Percentiles rank a stretch among this genome's conserved stretches.
phyloP scores from a whole-genome alignment of 2,888 invertebrate species.

The Coecobrya sp. region DNA sequence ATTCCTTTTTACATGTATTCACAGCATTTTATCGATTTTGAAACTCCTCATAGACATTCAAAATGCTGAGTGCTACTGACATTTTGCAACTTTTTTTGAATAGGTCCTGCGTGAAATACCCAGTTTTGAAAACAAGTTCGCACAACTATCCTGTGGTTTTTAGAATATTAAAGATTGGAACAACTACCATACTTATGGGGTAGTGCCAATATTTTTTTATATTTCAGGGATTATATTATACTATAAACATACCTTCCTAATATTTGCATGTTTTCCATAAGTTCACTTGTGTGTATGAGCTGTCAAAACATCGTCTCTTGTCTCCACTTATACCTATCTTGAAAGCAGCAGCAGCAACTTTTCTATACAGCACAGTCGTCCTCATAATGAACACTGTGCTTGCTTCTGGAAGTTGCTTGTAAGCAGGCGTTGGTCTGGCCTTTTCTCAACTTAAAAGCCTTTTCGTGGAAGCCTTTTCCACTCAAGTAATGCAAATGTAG shows the following conservation, averaged over 20 bases:
- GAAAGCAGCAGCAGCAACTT: neutral
- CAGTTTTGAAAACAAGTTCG: constrained; percentile 23
- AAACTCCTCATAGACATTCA: neutral
- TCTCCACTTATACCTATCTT: neutral
- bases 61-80: constrained; percentile 54
- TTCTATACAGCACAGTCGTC: neutral
- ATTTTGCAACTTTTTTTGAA: constrained; percentile 49
- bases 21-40: constrained; percentile 44
- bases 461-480: constrained; percentile 4
- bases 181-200: neutral
- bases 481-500: neutral
- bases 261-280: neutral
- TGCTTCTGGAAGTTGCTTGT: neutral
- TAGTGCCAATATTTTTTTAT: too few species aligned
- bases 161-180: neutral
- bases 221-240: neutral
- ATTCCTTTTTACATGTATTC: neutral
- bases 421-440: neutral
- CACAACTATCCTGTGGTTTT: constrained; percentile 29
- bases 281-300: constrained; percentile 5
- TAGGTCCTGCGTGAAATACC: neutral
- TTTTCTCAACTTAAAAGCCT: neutral
- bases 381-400: neutral
- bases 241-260: neutral
- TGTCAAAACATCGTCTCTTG: constrained; percentile 33